These are phyloP conservation scores for Pholis gunnellus DNA, from an alignment of 2,113 vertebrate genomes.

Conservation along the genomic window DNA sequence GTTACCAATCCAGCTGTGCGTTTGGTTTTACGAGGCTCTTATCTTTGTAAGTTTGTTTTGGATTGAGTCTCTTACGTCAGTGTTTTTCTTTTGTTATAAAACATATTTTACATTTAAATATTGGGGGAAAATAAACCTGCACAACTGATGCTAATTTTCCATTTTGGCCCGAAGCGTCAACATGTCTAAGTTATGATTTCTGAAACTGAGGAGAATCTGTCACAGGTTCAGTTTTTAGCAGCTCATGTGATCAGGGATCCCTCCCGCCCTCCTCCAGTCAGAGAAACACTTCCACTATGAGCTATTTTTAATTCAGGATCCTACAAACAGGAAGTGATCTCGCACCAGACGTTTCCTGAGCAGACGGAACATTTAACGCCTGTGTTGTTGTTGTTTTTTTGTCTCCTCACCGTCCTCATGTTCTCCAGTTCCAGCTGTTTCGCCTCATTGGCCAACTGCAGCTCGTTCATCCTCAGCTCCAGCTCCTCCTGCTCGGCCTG, in stretches of 20 bases:
- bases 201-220: neutral
- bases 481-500: constrained; percentile 92
- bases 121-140: neutral
- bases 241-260: neutral
- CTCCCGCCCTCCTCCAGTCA: neutral
- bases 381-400: neutral
- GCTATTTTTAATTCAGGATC: neutral
- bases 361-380: neutral
- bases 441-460: constrained; percentile 92
- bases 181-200: neutral
- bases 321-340: neutral
- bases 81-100: neutral
- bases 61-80: neutral
- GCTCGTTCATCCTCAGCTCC: constrained; percentile 92
- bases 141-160: neutral
- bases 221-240: neutral
- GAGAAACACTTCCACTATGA: neutral
- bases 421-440: constrained; percentile 94
- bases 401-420: constrained; percentile 88
- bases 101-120: neutral
- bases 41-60: neutral
- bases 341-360: neutral
- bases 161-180: neutral
- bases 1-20: neutral
- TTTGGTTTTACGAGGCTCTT: neutral